phyloP scores from a whole-genome alignment of 2,113 vertebrate species.

The Dolichallabes microphthalmus region DNA sequence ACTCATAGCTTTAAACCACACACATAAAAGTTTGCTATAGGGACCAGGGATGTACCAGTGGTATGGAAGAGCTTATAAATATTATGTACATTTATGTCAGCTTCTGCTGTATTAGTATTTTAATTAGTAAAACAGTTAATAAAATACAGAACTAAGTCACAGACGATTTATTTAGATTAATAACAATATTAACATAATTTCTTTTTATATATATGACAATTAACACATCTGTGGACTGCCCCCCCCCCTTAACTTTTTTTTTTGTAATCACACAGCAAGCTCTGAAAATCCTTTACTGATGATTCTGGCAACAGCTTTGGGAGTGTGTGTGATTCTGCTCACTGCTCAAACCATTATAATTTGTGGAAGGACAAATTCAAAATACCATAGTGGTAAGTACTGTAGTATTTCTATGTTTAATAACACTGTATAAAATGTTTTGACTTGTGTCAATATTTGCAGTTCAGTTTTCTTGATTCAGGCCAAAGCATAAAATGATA shows the following conservation, averaged over 20 bases:
- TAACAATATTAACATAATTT: too few species aligned
- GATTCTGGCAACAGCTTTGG: neutral
- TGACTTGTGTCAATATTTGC: too few species aligned
- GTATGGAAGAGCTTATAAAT: too few species aligned
- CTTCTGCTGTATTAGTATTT: too few species aligned
- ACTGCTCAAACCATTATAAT: neutral
- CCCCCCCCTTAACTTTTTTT: neutral
- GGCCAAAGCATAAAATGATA: too few species aligned
- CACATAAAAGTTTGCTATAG: too few species aligned
- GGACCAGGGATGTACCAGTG: too few species aligned
- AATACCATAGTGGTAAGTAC: conserved; percentile 6
- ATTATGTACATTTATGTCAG: too few species aligned
- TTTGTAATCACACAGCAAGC: neutral
- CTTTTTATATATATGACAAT: neutral
- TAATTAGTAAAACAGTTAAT: neutral
- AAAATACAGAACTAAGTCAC: too few species aligned
- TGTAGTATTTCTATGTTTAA: neutral
- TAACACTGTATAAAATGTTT: neutral
- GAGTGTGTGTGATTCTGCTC: conserved; percentile 22
- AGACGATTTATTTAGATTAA: too few species aligned
- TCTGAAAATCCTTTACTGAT: neutral
- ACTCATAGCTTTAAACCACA: neutral
- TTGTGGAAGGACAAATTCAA: neutral
- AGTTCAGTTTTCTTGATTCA: too few species aligned
- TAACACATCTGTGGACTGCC: neutral